phyloP scores from a whole-genome alignment of 2,797 vertebrate genomes.

The Tokudaia tokunoshimensis region DNA sequence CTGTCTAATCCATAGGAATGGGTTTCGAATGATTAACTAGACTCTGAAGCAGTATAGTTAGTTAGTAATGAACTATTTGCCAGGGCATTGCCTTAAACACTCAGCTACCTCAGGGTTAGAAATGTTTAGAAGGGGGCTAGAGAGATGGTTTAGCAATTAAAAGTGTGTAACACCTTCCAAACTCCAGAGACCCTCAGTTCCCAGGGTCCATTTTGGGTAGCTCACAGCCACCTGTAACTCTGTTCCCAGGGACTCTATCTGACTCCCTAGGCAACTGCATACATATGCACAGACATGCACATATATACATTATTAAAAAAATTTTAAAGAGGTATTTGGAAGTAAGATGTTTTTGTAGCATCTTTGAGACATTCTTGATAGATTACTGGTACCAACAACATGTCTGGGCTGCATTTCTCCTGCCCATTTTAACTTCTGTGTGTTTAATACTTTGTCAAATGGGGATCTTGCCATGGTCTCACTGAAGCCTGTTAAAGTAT shows the following conservation, averaged over 20 bases:
- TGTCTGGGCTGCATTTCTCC: not conserved
- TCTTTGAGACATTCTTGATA: conserved; percentile 43
- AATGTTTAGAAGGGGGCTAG: not conserved
- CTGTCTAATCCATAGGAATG: conserved; percentile 50
- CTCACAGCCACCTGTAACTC: not conserved
- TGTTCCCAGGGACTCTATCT: not conserved
- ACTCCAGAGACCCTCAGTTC: not conserved
- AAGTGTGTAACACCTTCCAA: not conserved
- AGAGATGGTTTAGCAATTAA: not conserved
- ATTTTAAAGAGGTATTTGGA: not conserved
- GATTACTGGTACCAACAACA: not conserved
- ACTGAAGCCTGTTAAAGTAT: conserved; percentile 4
- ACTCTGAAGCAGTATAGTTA: not conserved
- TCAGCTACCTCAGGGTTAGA: not conserved
- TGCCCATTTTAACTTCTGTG: not conserved
- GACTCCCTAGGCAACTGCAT: not conserved
- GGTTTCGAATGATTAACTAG: conserved; percentile 48
- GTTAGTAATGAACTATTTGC: not conserved
- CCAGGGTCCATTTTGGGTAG: not conserved
- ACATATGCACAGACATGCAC: not conserved
- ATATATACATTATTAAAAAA: not conserved
- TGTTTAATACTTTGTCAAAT: conserved; percentile 35
- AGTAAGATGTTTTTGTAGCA: conserved; percentile 7
- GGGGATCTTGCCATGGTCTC: not conserved
- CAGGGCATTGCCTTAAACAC: not conserved